Evolutionary conservation across 1,140 invertebrate species (phyloP).

Genomic region (Cephus cinctus): DNA sequence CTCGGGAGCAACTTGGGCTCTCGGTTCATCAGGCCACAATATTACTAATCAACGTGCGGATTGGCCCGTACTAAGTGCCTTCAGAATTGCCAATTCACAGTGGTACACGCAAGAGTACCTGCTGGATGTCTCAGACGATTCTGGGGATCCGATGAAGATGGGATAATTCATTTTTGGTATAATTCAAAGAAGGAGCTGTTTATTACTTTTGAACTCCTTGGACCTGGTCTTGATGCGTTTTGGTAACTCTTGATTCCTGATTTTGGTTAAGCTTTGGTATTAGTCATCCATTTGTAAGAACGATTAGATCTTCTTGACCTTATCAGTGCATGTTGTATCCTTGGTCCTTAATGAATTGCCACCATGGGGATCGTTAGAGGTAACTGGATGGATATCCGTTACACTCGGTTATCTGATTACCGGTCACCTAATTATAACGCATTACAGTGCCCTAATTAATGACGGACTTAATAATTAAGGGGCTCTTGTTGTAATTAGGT

Average conservation of each 20-base stretch:
- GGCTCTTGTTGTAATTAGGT: too few species aligned
- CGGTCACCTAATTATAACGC: slow-evolving; percentile 46
- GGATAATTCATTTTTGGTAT: background rate
- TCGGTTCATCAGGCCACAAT: slow-evolving; percentile 56
- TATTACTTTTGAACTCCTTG: too few species aligned
- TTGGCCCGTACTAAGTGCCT: slow-evolving; percentile 48
- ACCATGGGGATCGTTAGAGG: slow-evolving; percentile 47
- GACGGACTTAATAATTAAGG: too few species aligned
- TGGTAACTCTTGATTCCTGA: background rate
- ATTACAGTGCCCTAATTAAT: slow-evolving; percentile 44
- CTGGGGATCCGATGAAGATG: background rate
- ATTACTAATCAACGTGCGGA: slow-evolving; percentile 53
- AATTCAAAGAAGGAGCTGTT: too few species aligned
- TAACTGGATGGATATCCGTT: slow-evolving; percentile 44
- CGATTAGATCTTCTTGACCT: slow-evolving; percentile 13
- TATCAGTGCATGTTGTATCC: too few species aligned
- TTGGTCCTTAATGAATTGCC: slow-evolving; percentile 48
- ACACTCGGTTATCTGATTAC: slow-evolving; percentile 43
- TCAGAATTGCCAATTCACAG: slow-evolving; percentile 50
- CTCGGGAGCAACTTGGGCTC: slow-evolving; percentile 46
- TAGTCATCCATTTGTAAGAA: slow-evolving; percentile 14
- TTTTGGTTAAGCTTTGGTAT: slow-evolving; percentile 1
- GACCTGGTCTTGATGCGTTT: background rate
- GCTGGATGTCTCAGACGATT: background rate
- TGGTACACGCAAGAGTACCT: slow-evolving; percentile 18